phyloP scores from a whole-genome alignment of 2,113 vertebrate genomes.

The Jacana jacana region DNA sequence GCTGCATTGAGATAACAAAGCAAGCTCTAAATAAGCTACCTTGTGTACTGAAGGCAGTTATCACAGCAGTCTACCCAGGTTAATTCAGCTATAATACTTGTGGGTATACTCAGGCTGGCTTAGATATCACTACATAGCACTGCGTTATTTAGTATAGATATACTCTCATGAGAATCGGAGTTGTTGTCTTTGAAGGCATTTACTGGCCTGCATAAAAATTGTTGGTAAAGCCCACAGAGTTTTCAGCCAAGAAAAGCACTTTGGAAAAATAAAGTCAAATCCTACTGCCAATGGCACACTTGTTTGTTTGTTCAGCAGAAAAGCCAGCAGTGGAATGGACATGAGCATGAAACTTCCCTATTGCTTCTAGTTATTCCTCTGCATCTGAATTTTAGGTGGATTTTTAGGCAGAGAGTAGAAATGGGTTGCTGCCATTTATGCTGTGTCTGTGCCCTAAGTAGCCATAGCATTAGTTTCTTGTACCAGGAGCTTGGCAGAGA shows the following conservation, averaged over 20 bases:
- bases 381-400: not conserved
- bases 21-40: conserved; percentile 49
- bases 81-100: conserved; percentile 54
- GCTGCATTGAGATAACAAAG: conserved; percentile 43
- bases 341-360: not conserved
- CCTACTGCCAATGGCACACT: not conserved
- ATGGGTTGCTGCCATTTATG: not conserved
- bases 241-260: not conserved
- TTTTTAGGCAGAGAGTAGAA: not conserved
- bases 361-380: not conserved
- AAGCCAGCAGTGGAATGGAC: not conserved
- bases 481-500: not conserved
- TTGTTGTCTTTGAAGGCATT: conserved; percentile 11
- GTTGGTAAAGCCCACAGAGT: not conserved
- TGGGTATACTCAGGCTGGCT: not conserved
- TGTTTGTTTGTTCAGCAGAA: not conserved
- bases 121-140: not conserved
- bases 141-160: not conserved
- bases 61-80: conserved; percentile 59
- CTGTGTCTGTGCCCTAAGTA: not conserved
- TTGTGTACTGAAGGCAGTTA: conserved; percentile 19
- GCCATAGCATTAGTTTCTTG: not conserved
- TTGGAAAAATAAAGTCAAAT: not conserved
- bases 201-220: not conserved
- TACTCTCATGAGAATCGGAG: not conserved